A percentile compares a stretch with the other conserved stretches of the same genome.
These are phyloP conservation scores for Pseudomyrmex concolor DNA, from an alignment of 1,140 invertebrate genomes.

Conservation along the genomic window DNA sequence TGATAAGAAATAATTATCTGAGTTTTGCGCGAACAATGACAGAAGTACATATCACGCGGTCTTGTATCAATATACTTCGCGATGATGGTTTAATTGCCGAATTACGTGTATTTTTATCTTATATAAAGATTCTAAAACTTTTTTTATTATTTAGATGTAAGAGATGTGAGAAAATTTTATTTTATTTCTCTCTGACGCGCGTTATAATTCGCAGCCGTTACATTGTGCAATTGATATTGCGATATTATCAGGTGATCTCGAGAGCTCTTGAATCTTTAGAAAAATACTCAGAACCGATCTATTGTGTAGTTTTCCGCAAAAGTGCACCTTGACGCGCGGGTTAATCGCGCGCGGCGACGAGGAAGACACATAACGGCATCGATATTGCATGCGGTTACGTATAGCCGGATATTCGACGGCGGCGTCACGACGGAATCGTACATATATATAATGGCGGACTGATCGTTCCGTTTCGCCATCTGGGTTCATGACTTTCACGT, in stretches of 20 bases:
- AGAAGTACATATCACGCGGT: not conserved
- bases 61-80: not conserved
- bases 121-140: too few species aligned
- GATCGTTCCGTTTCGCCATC: conserved; percentile 55
- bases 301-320: not conserved
- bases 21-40: not conserved
- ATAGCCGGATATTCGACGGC: conserved; percentile 7
- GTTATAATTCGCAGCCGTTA: too few species aligned
- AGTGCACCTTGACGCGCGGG: not conserved
- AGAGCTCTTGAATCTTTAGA: not conserved
- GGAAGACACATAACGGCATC: conserved; percentile 38
- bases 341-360: conserved; percentile 40
- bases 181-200: too few species aligned
- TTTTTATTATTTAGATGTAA: too few species aligned
- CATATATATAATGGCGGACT: not conserved
- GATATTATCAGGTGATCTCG: not conserved
- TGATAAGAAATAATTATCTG: not conserved
- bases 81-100: too few species aligned
- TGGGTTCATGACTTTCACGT: conserved; percentile 56
- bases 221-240: too few species aligned
- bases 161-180: too few species aligned
- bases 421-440: conserved; percentile 51
- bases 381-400: conserved; percentile 38
- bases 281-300: not conserved
- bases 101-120: too few species aligned